Conservation (phyloP, 1,140 invertebrate species). For the Anastatus disparis region DNA sequence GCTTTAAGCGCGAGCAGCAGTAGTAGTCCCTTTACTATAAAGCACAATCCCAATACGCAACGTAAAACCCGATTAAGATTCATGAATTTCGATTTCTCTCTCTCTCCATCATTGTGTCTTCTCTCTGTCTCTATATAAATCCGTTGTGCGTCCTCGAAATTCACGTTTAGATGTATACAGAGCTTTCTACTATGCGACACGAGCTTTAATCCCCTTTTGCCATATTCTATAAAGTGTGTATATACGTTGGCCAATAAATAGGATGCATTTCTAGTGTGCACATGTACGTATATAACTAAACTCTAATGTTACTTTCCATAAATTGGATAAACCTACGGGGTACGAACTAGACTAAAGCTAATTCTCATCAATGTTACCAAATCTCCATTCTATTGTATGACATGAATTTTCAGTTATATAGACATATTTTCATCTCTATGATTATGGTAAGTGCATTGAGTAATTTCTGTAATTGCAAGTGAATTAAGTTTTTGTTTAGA, state of each 20-base stretch:
- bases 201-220: not conserved
- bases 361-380: too few relatives aligned
- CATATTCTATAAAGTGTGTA: not conserved
- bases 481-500: too few relatives aligned
- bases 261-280: too few relatives aligned
- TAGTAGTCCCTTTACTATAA: not conserved
- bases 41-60: not conserved
- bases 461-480: too few relatives aligned
- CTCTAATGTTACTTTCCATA: too few relatives aligned
- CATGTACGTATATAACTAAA: too few relatives aligned
- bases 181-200: not conserved
- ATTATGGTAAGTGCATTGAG: too few relatives aligned
- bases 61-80: slow-evolving; percentile 38
- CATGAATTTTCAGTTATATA: too few relatives aligned
- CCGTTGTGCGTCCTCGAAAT: not conserved
- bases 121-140: slow-evolving; percentile 15
- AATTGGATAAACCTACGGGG: too few relatives aligned
- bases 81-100: slow-evolving; percentile 27
- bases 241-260: slow-evolving; percentile 9
- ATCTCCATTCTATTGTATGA: too few relatives aligned
- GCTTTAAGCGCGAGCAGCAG: not conserved
- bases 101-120: not conserved
- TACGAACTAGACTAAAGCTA: too few relatives aligned
- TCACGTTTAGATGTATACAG: not conserved
- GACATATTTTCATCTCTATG: too few relatives aligned